Conservation (phyloP, 2,113 vertebrate genomes). For the Mus pahari region DNA sequence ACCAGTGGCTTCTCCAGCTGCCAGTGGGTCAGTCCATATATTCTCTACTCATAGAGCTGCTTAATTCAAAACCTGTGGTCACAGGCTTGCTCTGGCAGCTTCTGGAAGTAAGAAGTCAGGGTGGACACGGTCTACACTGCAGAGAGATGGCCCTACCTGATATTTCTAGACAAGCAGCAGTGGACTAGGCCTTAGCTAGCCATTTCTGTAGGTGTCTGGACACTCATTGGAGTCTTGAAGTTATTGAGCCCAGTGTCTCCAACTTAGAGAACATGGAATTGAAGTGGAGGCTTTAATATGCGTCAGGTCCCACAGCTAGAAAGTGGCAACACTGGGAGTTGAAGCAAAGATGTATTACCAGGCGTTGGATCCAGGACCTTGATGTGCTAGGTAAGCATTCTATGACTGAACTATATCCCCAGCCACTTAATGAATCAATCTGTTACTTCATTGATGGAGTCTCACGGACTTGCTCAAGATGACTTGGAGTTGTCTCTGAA, state of each 20-base stretch:
- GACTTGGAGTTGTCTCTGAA: neutral
- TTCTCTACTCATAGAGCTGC: neutral
- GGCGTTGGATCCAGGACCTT: neutral
- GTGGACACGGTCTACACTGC: neutral
- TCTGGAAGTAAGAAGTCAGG: neutral
- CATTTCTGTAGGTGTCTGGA: neutral
- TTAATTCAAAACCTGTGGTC: neutral
- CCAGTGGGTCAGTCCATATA: neutral
- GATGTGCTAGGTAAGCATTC: neutral
- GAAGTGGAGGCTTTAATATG: neutral
- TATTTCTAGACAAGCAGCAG: neutral
- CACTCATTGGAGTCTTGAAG: constrained; percentile 5
- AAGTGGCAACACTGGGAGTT: neutral
- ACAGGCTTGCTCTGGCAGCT: neutral
- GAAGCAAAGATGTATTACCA: neutral
- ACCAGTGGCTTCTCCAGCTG: neutral
- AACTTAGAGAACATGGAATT: neutral
- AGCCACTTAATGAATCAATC: neutral
- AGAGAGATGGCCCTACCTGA: neutral
- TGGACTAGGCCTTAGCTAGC: neutral
- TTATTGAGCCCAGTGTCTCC: neutral
- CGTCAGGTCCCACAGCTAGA: neutral
- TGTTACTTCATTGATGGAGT: neutral
- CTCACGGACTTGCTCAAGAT: neutral
- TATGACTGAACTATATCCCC: neutral